These are phyloP conservation scores for Agonopterix alstromeriana DNA, from an alignment of 2,888 invertebrate genomes.

Conservation along the genomic window DNA sequence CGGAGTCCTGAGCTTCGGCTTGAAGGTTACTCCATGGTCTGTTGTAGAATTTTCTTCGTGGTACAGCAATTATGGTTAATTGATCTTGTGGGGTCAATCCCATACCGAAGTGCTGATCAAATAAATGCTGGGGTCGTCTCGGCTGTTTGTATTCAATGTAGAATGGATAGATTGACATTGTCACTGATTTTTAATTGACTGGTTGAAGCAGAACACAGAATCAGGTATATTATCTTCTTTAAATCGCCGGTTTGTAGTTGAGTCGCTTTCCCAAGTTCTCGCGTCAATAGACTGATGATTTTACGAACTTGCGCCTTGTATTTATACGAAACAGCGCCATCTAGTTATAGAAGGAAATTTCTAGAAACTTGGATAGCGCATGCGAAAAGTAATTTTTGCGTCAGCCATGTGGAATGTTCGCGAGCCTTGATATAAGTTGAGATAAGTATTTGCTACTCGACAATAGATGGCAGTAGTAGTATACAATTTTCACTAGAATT, in stretches of 20 bases:
- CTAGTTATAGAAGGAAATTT: conserved; percentile 31
- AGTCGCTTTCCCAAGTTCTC: conserved; percentile 9
- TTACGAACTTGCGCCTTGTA: conserved; percentile 7
- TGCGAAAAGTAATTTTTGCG: neutral
- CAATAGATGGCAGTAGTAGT: too few relatives aligned
- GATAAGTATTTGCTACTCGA: too few relatives aligned
- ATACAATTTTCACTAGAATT: too few relatives aligned
- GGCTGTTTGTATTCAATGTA: conserved; percentile 28
- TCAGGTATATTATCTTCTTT: conserved; percentile 6
- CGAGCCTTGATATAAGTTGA: too few relatives aligned
- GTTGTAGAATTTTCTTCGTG: conserved; percentile 31
- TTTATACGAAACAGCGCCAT: conserved; percentile 39
- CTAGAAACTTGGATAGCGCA: conserved; percentile 20
- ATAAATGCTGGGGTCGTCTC: conserved; percentile 19
- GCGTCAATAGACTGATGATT: conserved; percentile 14
- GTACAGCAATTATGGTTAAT: conserved; percentile 39
- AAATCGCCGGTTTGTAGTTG: conserved; percentile 1
- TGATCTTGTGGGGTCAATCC: conserved; percentile 44
- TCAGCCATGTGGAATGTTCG: too few relatives aligned
- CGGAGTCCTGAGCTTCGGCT: conserved; percentile 46
- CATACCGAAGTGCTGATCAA: conserved; percentile 48
- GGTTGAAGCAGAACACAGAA: neutral
- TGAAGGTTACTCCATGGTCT: conserved; percentile 81
- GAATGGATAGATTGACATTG: conserved; percentile 63
- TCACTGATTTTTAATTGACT: conserved; percentile 9